Percentiles rank a stretch among this genome's conserved stretches.
Evolutionary conservation across 2,797 vertebrate genomes (phyloP).

Genomic region (Falco naumanni): DNA sequence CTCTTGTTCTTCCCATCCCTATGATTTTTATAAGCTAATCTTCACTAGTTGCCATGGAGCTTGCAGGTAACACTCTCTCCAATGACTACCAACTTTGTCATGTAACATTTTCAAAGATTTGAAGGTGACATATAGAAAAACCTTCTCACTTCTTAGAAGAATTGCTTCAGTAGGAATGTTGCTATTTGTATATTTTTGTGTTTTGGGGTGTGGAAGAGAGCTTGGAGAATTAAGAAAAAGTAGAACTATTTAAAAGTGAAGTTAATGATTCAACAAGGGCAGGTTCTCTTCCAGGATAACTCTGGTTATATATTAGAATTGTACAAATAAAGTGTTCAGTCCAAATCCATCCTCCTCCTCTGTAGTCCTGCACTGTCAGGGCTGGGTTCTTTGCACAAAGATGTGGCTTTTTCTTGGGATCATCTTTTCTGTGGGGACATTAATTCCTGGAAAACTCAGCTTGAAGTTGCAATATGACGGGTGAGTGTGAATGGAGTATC

Average conservation of each 20-base stretch:
- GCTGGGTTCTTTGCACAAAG: not conserved
- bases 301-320: not conserved
- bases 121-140: not conserved
- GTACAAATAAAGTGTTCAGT: not conserved
- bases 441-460: slow-evolving; percentile 52
- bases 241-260: not conserved
- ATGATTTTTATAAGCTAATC: not conserved
- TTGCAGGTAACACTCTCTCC: not conserved
- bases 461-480: slow-evolving; percentile 24
- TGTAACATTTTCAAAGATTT: not conserved
- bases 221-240: not conserved
- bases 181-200: not conserved
- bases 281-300: not conserved
- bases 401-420: slow-evolving; percentile 57
- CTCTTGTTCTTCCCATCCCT: not conserved
- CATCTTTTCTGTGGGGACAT: slow-evolving; percentile 28
- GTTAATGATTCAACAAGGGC: slow-evolving; percentile 41
- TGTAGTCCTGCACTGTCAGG: not conserved
- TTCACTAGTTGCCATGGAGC: not conserved
- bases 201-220: not conserved
- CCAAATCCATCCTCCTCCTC: not conserved
- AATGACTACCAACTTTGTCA: not conserved
- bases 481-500: not conserved
- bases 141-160: not conserved
- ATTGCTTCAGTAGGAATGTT: not conserved